Evolutionary conservation across 2,113 vertebrate genomes (phyloP).

Genomic region (Syngnathus scovelli): DNA sequence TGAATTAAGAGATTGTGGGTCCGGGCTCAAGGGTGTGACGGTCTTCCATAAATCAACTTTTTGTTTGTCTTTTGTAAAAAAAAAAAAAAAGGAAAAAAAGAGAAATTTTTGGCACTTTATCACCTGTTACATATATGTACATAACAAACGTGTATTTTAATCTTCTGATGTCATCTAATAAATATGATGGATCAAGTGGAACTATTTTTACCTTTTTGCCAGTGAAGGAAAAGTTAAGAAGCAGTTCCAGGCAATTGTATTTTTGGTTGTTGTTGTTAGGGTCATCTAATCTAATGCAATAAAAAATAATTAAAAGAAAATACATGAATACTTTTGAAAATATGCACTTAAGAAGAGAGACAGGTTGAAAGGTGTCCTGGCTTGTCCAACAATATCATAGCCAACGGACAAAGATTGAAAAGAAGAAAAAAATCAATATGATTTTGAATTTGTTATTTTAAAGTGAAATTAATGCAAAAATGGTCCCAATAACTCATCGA

Average conservation of each 20-base stretch:
- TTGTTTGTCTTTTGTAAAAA: conserved; percentile 32
- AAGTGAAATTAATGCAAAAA: background rate
- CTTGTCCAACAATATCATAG: background rate
- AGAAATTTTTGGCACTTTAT: conserved; percentile 65
- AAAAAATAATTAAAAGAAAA: background rate
- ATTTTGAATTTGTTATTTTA: background rate
- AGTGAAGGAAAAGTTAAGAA: background rate
- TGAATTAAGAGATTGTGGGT: conserved; percentile 60
- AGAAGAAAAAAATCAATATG: background rate
- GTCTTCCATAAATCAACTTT: conserved; percentile 56
- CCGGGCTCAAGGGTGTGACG: conserved; percentile 44
- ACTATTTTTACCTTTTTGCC: background rate
- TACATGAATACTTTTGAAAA: no score
- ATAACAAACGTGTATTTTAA: conserved; percentile 71
- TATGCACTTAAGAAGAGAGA: no score
- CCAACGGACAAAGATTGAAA: background rate
- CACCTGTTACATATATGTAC: conserved; percentile 66
- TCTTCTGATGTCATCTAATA: conserved; percentile 69
- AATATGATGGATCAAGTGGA: conserved; percentile 51
- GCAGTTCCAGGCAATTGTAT: background rate
- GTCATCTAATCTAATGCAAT: background rate
- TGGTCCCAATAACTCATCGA: background rate
- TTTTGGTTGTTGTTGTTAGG: background rate
- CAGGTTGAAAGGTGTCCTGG: no score
- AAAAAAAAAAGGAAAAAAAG: conserved; percentile 7